These are phyloP conservation scores for Meiosimyza platycephala DNA, from an alignment of 2,888 invertebrate genomes.

Conservation along the genomic window DNA sequence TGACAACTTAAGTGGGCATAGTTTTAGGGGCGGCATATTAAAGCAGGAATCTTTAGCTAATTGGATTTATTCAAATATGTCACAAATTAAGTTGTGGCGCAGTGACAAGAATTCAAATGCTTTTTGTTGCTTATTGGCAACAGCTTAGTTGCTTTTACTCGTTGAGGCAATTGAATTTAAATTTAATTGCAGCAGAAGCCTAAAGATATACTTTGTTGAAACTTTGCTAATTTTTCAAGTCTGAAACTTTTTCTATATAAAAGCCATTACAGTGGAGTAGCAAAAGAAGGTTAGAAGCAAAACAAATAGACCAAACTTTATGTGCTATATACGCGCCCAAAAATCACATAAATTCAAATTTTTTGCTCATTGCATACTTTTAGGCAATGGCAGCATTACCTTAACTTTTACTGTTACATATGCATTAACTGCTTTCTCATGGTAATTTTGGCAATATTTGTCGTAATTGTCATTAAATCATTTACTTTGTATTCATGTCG, in stretches of 20 bases:
- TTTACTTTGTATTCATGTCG: constrained; percentile 60
- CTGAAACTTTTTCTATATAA: neutral
- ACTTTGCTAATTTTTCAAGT: neutral
- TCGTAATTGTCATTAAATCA: constrained; percentile 63
- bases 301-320: neutral
- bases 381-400: constrained; percentile 12
- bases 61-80: neutral
- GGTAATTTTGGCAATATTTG: constrained; percentile 62
- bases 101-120: neutral
- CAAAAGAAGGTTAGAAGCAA: constrained; percentile 38
- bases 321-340: constrained; percentile 54
- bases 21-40: constrained; percentile 15
- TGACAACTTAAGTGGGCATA: constrained; percentile 18
- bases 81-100: neutral
- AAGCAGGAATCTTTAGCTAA: neutral
- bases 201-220: neutral
- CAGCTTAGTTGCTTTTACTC: too few species aligned
- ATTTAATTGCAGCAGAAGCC: neutral
- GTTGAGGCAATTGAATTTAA: too few species aligned
- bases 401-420: constrained; percentile 14
- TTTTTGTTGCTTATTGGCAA: neutral
- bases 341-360: constrained; percentile 57
- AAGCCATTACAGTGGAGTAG: neutral
- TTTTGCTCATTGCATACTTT: constrained; percentile 17
- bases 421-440: constrained; percentile 50